These are phyloP conservation scores for Meloidogyne chitwoodi DNA, from an alignment of 1,140 invertebrate species.

Conservation along the genomic window DNA sequence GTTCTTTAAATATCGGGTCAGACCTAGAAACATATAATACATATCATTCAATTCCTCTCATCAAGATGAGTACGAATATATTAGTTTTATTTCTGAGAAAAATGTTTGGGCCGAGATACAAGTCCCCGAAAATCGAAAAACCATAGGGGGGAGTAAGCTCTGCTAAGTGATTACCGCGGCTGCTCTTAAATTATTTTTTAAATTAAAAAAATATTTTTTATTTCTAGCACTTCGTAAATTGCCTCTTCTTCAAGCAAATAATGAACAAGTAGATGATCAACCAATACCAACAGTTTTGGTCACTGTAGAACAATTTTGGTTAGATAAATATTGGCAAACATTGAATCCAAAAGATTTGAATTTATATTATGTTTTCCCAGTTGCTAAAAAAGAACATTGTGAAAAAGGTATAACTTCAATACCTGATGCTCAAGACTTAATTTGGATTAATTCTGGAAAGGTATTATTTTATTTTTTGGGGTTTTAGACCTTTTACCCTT, in stretches of 20 bases:
- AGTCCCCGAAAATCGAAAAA: no score
- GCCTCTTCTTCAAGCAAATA: constrained; percentile 17
- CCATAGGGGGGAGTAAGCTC: no score
- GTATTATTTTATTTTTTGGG: background rate
- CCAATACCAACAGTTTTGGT: constrained; percentile 19
- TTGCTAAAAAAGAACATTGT: constrained; percentile 1
- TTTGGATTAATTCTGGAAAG: constrained; percentile 16
- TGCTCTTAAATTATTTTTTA: no score
- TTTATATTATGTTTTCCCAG: constrained; percentile 34
- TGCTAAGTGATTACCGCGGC: no score
- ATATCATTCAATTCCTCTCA: no score
- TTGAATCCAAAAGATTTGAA: constrained; percentile 29
- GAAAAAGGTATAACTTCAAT: background rate
- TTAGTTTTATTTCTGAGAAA: no score
- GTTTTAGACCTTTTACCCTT: background rate
- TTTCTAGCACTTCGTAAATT: constrained; percentile 28
- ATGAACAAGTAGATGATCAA: constrained; percentile 9
- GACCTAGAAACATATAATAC: no score
- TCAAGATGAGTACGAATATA: no score
- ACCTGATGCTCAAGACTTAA: background rate
- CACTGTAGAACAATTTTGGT: constrained; percentile 37
- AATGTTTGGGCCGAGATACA: no score
- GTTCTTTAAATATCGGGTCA: no score
- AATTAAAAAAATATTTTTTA: background rate
- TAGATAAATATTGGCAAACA: constrained; percentile 25